phyloP scores from a whole-genome alignment of 2,888 invertebrate species.

The Torymus texanus region DNA sequence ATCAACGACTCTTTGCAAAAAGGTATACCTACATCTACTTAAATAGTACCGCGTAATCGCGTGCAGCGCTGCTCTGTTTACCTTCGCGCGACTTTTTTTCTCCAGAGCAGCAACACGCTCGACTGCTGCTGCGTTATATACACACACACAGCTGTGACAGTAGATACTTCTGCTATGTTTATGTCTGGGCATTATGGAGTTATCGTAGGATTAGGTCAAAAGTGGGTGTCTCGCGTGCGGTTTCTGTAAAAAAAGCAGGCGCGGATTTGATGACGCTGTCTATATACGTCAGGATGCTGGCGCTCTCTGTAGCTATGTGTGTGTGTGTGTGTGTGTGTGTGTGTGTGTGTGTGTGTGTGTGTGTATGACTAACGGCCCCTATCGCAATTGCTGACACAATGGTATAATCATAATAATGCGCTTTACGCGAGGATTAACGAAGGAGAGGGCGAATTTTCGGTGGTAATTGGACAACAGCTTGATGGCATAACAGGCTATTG shows the following conservation, averaged over 20 bases:
- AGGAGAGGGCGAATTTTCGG: no score
- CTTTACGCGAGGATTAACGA: no score
- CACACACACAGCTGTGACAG: not conserved
- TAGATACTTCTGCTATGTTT: not conserved
- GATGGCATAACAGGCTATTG: no score
- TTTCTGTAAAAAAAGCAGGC: no score
- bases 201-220: no score
- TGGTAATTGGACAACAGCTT: no score
- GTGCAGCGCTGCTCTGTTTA: not conserved
- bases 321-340: no score
- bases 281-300: no score
- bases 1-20: slow-evolving; percentile 69
- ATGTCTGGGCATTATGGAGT: no score
- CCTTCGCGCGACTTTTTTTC: not conserved
- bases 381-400: slow-evolving; percentile 31
- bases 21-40: slow-evolving; percentile 60
- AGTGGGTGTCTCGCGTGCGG: no score
- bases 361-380: not conserved
- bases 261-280: no score
- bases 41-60: not conserved
- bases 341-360: not conserved
- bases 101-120: not conserved
- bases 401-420: slow-evolving; percentile 35
- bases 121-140: not conserved
- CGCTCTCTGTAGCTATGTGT: no score